Percentiles rank a stretch among this genome's conserved stretches.
Conservation (phyloP, 2,113 vertebrate species). For the Saguinus midas region DNA sequence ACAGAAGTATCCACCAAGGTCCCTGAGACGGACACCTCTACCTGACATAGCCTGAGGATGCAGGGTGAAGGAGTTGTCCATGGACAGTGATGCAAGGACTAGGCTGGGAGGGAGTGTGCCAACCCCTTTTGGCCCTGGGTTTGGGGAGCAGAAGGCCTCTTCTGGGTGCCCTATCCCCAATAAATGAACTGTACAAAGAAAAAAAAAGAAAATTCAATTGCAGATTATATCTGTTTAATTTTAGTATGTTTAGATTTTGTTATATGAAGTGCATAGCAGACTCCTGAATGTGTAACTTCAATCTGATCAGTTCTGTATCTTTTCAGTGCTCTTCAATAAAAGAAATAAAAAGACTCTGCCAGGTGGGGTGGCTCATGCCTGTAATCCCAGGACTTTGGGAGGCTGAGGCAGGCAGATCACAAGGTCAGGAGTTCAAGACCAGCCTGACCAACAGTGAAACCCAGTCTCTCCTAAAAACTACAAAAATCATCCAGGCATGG, state of each 20-base stretch:
- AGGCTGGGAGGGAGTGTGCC: background rate
- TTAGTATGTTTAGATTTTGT: background rate
- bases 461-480: no score
- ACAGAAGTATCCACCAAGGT: slow-evolving; percentile 85
- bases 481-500: no score
- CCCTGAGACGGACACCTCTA: slow-evolving; percentile 82
- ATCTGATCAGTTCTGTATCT: background rate
- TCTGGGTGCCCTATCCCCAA: slow-evolving; percentile 5
- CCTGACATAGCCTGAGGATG: slow-evolving; percentile 64
- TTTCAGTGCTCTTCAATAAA: background rate
- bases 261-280: background rate
- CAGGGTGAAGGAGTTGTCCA: background rate
- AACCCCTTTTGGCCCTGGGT: background rate
- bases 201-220: background rate
- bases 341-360: no score
- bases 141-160: background rate
- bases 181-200: slow-evolving; percentile 43
- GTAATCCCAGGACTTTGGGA: no score
- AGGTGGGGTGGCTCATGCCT: no score
- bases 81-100: background rate
- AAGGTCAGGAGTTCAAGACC: no score
- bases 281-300: background rate
- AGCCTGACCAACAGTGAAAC: no score
- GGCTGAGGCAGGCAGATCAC: no score
- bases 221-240: background rate